phyloP scores from a whole-genome alignment of 2,888 invertebrate species.

The Dioctria linearis region DNA sequence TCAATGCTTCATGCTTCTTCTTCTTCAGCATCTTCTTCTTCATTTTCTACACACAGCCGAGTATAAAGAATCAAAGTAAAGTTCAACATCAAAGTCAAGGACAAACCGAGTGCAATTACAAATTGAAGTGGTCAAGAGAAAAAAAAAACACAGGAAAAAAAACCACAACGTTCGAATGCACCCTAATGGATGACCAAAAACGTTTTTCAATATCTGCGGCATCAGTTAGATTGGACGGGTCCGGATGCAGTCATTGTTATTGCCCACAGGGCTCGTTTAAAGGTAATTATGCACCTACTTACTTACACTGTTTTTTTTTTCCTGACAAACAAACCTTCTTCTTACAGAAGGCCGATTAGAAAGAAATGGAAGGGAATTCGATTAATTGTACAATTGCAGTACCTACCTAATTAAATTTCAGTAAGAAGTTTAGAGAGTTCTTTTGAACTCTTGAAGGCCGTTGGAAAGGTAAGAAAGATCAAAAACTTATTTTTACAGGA shows the following conservation, averaged over 20 bases:
- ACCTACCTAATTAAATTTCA: no score
- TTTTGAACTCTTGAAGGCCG: no score
- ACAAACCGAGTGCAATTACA: slow-evolving; percentile 57
- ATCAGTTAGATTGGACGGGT: neutral
- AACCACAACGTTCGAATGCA: slow-evolving; percentile 2
- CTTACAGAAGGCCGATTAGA: neutral
- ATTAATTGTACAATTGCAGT: neutral
- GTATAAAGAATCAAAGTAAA: slow-evolving; percentile 47
- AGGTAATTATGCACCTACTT: neutral
- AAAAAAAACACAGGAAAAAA: slow-evolving; percentile 34
- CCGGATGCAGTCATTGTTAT: slow-evolving; percentile 6
- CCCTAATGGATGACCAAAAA: slow-evolving; percentile 41
- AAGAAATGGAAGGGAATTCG: neutral
- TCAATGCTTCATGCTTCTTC: neutral
- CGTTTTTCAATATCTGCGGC: slow-evolving; percentile 34
- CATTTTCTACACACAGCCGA: neutral
- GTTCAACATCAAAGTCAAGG: slow-evolving; percentile 59
- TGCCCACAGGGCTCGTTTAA: neutral
- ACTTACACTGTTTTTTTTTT: neutral
- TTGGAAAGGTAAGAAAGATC: no score
- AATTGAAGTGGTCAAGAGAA: slow-evolving; percentile 54
- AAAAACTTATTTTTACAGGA: no score
- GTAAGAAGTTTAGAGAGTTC: no score
- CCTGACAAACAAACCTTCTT: neutral
- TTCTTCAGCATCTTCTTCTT: slow-evolving; percentile 41